These are phyloP conservation scores for Wasmannia auropunctata DNA, from an alignment of 1,140 invertebrate genomes.

Conservation along the genomic window DNA sequence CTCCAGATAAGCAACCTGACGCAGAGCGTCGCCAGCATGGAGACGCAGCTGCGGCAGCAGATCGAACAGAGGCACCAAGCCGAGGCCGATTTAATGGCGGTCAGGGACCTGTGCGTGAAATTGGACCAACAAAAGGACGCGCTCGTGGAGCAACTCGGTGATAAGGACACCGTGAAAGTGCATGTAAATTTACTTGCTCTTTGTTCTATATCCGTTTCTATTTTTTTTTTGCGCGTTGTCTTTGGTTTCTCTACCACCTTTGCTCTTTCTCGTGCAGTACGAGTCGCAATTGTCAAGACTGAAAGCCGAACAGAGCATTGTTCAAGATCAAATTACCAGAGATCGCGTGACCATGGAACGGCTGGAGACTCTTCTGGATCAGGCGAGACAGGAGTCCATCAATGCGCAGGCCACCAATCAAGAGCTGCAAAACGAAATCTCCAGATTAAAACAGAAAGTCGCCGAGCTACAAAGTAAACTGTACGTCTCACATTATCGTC, in stretches of 20 bases:
- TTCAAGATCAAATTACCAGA: conserved; percentile 83
- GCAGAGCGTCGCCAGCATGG: conserved; percentile 85
- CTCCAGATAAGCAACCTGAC: conserved; percentile 86
- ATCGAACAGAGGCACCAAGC: conserved; percentile 78
- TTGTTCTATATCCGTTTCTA: not conserved
- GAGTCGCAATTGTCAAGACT: conserved; percentile 82
- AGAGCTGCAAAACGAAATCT: conserved; percentile 85
- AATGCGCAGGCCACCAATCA: conserved; percentile 84
- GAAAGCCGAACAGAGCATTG: conserved; percentile 79
- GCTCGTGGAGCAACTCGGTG: conserved; percentile 80
- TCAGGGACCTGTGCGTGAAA: conserved; percentile 85
- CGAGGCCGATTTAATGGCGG: conserved; percentile 83
- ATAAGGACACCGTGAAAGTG: conserved; percentile 79
- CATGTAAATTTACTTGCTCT: conserved; percentile 75
- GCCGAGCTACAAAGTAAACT: conserved; percentile 85
- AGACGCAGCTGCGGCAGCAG: conserved; percentile 84
- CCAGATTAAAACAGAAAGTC: conserved; percentile 82
- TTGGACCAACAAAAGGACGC: conserved; percentile 86
- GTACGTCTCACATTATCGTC: conserved; percentile 79
- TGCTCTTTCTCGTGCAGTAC: conserved; percentile 69
- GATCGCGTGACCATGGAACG: conserved; percentile 83
- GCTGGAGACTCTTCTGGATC: conserved; percentile 85
- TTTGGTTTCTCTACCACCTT: not conserved
- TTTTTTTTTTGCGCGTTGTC: not conserved
- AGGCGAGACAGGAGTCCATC: conserved; percentile 85